These are phyloP conservation scores for Meloe dianella DNA, from an alignment of 2,888 invertebrate genomes.

Conservation along the genomic window DNA sequence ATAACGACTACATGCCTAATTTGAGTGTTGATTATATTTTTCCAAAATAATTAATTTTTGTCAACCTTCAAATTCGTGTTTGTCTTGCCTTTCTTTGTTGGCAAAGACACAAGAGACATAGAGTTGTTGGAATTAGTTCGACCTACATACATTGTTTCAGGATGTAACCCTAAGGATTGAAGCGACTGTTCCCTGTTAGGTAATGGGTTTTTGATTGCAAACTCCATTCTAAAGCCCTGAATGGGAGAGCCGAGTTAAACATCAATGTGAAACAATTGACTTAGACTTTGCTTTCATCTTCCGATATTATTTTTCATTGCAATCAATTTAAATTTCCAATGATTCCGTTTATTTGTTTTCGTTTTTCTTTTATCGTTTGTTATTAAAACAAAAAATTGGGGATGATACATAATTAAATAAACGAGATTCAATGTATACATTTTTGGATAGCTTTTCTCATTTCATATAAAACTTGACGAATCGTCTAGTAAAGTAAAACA, in stretches of 20 bases:
- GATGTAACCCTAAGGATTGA: slow-evolving; percentile 25
- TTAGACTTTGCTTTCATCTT: slow-evolving; percentile 43
- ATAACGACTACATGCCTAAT: too few species aligned
- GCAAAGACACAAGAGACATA: not conserved
- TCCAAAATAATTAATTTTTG: not conserved
- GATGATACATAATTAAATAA: not conserved
- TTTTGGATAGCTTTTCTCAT: not conserved
- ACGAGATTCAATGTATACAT: not conserved
- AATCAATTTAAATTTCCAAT: slow-evolving; percentile 35
- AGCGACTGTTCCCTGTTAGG: slow-evolving; percentile 37
- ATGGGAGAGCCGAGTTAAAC: slow-evolving; percentile 43
- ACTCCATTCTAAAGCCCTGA: slow-evolving; percentile 43
- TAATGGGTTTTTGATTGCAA: slow-evolving; percentile 56
- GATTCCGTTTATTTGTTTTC: slow-evolving; percentile 19
- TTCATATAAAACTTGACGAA: too few species aligned
- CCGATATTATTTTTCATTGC: slow-evolving; percentile 34
- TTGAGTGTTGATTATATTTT: not conserved
- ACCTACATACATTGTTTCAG: slow-evolving; percentile 38
- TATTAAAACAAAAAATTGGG: not conserved
- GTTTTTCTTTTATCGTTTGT: not conserved
- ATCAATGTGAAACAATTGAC: slow-evolving; percentile 48
- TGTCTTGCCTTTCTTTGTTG: not conserved
- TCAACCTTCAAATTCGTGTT: not conserved
- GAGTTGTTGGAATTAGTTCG: slow-evolving; percentile 38
- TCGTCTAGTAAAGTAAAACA: not conserved